Conservation (phyloP, 2,113 vertebrate species). For the Nesospiza acunhae region DNA sequence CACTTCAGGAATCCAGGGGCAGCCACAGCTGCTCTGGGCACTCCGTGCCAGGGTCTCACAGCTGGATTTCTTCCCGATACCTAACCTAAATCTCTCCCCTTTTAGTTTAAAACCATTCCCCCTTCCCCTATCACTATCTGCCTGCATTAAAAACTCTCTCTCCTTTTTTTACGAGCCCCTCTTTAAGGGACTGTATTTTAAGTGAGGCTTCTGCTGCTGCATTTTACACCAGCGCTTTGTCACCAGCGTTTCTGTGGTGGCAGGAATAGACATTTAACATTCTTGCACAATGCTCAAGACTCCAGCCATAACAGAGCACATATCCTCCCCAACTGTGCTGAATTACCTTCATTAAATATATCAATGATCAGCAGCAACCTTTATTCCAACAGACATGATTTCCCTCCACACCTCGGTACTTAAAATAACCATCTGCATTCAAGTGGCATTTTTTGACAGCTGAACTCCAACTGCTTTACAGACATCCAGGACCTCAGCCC, state of each 20-base stretch:
- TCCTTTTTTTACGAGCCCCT: background rate
- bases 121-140: background rate
- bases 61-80: background rate
- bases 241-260: background rate
- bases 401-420: slow-evolving; percentile 12
- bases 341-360: slow-evolving; percentile 42
- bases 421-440: slow-evolving; percentile 27
- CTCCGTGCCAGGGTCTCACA: background rate
- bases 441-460: background rate
- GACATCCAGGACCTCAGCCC: background rate
- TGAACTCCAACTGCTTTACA: background rate
- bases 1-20: background rate
- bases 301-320: background rate
- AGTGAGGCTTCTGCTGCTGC: background rate
- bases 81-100: background rate
- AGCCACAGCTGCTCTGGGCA: background rate
- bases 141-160: background rate
- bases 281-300: background rate
- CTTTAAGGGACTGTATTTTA: background rate
- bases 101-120: background rate
- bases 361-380: background rate
- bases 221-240: background rate
- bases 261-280: background rate
- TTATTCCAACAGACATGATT: background rate
- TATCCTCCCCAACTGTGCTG: background rate